These are phyloP conservation scores for Centropus bengalensis DNA, from an alignment of 2,113 vertebrate species.

Conservation along the genomic window DNA sequence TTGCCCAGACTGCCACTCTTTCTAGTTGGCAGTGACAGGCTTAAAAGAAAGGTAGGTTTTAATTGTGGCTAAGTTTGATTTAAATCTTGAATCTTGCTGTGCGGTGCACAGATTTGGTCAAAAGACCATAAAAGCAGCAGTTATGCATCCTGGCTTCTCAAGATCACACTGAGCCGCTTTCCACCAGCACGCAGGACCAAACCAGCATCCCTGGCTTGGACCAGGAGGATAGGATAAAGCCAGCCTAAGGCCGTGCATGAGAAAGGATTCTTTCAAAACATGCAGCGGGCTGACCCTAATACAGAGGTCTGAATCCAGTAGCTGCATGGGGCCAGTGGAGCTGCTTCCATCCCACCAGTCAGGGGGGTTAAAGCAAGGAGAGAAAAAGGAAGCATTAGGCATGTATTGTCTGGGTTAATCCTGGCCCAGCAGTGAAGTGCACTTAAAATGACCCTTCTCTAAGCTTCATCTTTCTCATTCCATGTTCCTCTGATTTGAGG, in stretches of 20 bases:
- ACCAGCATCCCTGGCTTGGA: background rate
- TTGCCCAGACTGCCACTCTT: background rate
- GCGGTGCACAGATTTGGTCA: background rate
- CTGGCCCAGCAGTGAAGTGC: background rate
- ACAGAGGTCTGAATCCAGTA: background rate
- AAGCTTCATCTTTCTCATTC: background rate
- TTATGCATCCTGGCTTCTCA: background rate
- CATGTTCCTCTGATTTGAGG: background rate
- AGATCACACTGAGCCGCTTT: background rate
- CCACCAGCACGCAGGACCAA: background rate
- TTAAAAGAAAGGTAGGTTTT: background rate
- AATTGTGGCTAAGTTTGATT: background rate
- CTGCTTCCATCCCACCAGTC: background rate
- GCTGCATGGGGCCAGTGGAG: background rate
- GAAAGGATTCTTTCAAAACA: background rate
- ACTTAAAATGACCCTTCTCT: constrained; percentile 17
- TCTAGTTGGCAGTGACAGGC: background rate
- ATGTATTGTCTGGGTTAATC: background rate
- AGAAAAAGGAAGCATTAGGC: background rate
- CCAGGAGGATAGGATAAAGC: background rate
- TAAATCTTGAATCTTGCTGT: background rate
- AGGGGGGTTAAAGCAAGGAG: background rate
- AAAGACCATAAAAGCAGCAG: background rate
- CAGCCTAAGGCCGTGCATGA: background rate
- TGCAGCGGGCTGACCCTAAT: background rate